Evolutionary conservation across 1,140 invertebrate genomes (phyloP).

Genomic region (Leucophenga varia): DNA sequence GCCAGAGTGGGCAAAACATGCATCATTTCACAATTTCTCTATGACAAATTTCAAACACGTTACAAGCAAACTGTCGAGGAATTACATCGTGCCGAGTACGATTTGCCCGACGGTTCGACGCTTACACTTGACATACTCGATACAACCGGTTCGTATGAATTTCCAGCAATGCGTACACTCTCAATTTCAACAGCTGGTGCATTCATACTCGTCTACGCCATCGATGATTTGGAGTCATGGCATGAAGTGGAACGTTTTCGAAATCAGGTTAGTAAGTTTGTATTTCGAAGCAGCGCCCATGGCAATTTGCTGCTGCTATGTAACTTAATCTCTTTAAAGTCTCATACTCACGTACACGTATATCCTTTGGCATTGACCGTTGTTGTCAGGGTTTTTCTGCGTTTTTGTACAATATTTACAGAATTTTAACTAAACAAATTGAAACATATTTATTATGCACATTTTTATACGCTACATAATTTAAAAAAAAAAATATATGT

Average conservation of each 20-base stretch:
- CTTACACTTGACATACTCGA: slow-evolving; percentile 61
- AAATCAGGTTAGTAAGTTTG: slow-evolving; percentile 49
- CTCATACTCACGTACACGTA: too few relatives aligned
- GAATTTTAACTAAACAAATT: too few relatives aligned
- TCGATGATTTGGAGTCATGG: slow-evolving; percentile 60
- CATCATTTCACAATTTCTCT: slow-evolving; percentile 65
- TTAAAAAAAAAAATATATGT: too few relatives aligned
- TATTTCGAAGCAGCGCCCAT: not conserved
- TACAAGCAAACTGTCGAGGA: slow-evolving; percentile 65
- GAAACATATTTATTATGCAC: too few relatives aligned
- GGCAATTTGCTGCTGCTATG: too few relatives aligned
- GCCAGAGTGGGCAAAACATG: slow-evolving; percentile 63
- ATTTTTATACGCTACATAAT: too few relatives aligned
- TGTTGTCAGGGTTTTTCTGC: too few relatives aligned
- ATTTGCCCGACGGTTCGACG: slow-evolving; percentile 50
- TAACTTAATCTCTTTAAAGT: too few relatives aligned
- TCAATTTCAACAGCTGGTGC: slow-evolving; percentile 63
- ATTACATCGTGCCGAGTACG: slow-evolving; percentile 61
- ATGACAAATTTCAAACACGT: slow-evolving; percentile 59
- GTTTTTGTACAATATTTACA: too few relatives aligned
- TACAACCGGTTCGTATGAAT: slow-evolving; percentile 62
- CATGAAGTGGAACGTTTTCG: slow-evolving; percentile 56
- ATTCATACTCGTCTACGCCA: slow-evolving; percentile 62
- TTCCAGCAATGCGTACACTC: slow-evolving; percentile 65
- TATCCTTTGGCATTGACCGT: slow-evolving; percentile 15